phyloP scores from a whole-genome alignment of 2,113 vertebrate genomes.

The Microcebus griseorufus region DNA sequence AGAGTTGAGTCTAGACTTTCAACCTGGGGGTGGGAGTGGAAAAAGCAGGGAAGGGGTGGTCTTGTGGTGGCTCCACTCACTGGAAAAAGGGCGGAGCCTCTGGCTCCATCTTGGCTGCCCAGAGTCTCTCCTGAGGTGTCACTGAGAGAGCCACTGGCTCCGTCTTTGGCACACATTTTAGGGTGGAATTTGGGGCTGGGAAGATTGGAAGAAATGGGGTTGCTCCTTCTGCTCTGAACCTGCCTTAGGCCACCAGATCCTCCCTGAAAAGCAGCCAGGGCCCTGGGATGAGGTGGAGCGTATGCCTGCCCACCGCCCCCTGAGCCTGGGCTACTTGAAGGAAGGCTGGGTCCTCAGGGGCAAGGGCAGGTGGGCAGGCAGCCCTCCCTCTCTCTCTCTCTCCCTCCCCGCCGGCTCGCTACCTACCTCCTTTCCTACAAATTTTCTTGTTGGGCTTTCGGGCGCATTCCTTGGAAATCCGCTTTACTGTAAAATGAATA shows the following conservation, averaged over 20 bases:
- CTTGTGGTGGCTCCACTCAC: neutral
- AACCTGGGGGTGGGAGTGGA: neutral
- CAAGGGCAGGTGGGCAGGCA: slow-evolving; percentile 73
- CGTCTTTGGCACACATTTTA: neutral
- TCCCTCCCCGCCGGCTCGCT: slow-evolving; percentile 89
- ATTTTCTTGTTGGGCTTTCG: slow-evolving; percentile 99
- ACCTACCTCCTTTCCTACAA: slow-evolving; percentile 99
- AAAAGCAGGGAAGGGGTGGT: neutral
- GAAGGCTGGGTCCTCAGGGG: slow-evolving; percentile 67
- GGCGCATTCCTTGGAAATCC: slow-evolving; percentile 99
- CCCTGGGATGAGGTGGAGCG: neutral
- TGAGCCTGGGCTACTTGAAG: slow-evolving; percentile 61
- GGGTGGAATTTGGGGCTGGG: slow-evolving; percentile 16
- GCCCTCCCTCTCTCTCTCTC: slow-evolving; percentile 85
- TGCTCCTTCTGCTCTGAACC: slow-evolving; percentile 65
- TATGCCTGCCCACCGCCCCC: slow-evolving; percentile 55
- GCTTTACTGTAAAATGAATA: slow-evolving; percentile 99
- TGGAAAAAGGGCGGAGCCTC: neutral
- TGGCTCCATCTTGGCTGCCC: slow-evolving; percentile 9
- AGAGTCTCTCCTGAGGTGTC: neutral
- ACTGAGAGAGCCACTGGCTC: slow-evolving; percentile 29
- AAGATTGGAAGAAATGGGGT: neutral
- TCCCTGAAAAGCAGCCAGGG: slow-evolving; percentile 48
- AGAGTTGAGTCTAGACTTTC: slow-evolving; percentile 13
- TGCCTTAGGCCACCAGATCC: slow-evolving; percentile 49